Evolutionary conservation across 2,888 invertebrate species (phyloP).

Genomic region (Pemphredon lugubris): DNA sequence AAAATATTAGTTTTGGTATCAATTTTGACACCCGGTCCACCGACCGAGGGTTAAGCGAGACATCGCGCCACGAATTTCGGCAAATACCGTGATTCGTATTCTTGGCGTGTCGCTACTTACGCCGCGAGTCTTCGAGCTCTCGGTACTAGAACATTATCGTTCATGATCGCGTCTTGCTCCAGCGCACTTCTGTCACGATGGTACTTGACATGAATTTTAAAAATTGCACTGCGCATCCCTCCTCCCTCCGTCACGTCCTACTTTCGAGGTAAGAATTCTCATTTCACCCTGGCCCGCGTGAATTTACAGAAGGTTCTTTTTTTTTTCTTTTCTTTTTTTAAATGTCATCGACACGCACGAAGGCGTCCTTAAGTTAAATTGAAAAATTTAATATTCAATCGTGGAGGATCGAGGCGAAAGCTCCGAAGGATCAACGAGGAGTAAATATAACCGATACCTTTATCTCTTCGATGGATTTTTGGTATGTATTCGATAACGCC

Average conservation of each 20-base stretch:
- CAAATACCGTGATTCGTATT: too few species aligned
- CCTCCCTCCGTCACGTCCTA: constrained; percentile 32
- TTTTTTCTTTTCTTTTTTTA: too few species aligned
- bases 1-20: too few species aligned
- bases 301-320: constrained; percentile 35
- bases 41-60: too few species aligned
- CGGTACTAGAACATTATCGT: constrained; percentile 44
- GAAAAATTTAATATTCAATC: constrained; percentile 27
- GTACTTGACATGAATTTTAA: constrained; percentile 53
- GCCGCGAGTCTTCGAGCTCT: constrained; percentile 27
- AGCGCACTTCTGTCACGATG: constrained; percentile 34
- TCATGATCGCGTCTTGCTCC: constrained; percentile 41
- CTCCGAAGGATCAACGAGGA: too few species aligned
- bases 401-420: neutral
- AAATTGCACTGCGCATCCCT: constrained; percentile 42
- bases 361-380: constrained; percentile 14
- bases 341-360: constrained; percentile 27
- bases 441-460: neutral
- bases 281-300: constrained; percentile 26
- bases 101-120: constrained; percentile 14
- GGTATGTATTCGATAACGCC: neutral
- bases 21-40: too few species aligned
- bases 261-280: constrained; percentile 40
- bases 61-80: constrained; percentile 14
- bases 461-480: neutral